These are phyloP conservation scores for Phocoena phocoena DNA, from an alignment of 2,113 vertebrate species.

Conservation along the genomic window DNA sequence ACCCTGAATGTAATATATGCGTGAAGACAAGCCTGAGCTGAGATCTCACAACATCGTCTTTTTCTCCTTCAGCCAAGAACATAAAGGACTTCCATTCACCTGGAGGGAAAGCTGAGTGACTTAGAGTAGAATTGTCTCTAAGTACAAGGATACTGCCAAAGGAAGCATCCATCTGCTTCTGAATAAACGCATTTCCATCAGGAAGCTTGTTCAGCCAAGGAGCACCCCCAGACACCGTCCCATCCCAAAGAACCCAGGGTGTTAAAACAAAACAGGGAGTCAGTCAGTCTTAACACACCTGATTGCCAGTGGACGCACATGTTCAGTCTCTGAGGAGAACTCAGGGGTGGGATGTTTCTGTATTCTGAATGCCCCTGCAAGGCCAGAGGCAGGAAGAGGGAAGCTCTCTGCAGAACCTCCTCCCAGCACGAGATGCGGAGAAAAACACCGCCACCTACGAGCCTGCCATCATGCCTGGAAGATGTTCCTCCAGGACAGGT, in stretches of 20 bases:
- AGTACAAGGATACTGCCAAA: not conserved
- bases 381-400: not conserved
- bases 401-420: not conserved
- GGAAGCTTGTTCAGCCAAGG: conserved; percentile 46
- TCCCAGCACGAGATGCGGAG: not conserved
- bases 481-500: not conserved
- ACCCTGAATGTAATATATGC: conserved; percentile 66
- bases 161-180: conserved; percentile 69
- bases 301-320: not conserved
- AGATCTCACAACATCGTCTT: not conserved
- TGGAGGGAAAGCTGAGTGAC: conserved; percentile 27
- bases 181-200: conserved; percentile 66
- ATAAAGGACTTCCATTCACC: not conserved
- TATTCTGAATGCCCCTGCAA: not conserved
- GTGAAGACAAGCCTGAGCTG: conserved; percentile 59
- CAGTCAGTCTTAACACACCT: not conserved
- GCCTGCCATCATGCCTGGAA: not conserved
- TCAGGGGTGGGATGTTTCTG: not conserved
- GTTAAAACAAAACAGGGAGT: conserved; percentile 14
- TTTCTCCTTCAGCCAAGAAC: conserved; percentile 49
- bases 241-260: not conserved
- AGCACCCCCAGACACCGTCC: not conserved
- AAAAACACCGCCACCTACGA: not conserved
- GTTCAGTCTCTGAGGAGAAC: not conserved
- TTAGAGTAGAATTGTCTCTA: conserved; percentile 46